phyloP scores from a whole-genome alignment of 2,797 vertebrate species.

The Threskiornis aethiopicus region DNA sequence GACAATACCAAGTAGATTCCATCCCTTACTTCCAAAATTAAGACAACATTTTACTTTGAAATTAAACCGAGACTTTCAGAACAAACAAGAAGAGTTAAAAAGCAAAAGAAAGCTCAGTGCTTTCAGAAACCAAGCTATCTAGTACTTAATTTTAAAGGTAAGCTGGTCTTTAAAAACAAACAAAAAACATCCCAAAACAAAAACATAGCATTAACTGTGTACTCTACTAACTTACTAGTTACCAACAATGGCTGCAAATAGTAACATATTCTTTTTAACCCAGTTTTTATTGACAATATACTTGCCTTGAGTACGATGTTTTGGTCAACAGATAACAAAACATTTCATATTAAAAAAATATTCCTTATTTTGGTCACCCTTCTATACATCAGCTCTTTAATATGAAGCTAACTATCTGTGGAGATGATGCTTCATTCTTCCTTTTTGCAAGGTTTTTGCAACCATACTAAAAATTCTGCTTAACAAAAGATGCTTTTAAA shows the following conservation, averaged over 20 bases:
- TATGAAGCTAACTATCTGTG: not conserved
- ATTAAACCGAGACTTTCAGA: not conserved
- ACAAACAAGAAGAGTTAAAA: not conserved
- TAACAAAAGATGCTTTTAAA: not conserved
- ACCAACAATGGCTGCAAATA: fast-evolving
- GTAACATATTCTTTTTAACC: not conserved
- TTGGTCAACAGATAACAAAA: not conserved
- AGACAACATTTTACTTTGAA: not conserved
- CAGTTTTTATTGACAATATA: not conserved
- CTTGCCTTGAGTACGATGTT: not conserved
- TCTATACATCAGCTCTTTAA: not conserved
- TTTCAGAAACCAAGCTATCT: not conserved
- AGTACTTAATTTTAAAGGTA: not conserved
- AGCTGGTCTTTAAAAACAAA: not conserved
- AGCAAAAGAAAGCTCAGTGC: not conserved
- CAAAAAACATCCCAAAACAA: not conserved
- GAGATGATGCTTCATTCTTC: not conserved
- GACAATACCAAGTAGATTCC: not conserved
- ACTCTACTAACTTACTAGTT: not conserved
- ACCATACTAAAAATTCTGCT: not conserved
- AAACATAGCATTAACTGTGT: not conserved
- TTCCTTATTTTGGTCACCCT: not conserved
- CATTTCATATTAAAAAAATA: not conserved
- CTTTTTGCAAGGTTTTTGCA: not conserved
- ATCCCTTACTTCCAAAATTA: not conserved